phyloP scores from a whole-genome alignment of 1,140 invertebrate genomes.

The Triops cancriformis region DNA sequence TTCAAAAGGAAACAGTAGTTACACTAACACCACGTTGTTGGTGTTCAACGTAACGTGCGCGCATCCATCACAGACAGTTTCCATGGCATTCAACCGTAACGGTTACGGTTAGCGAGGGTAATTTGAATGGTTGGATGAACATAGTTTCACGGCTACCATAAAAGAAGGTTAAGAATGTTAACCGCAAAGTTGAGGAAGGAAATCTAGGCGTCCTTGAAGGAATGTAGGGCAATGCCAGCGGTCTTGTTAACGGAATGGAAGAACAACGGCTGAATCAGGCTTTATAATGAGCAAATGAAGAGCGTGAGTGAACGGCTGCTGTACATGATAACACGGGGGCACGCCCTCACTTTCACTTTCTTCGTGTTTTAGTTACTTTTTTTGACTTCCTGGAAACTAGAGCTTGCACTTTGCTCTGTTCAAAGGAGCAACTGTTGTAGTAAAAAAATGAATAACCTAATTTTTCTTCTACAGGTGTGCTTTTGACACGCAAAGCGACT shows the following conservation, averaged over 20 bases:
- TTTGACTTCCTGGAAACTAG: background rate
- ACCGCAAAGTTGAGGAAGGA: background rate
- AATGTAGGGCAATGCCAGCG: conserved; percentile 7
- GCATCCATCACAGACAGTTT: background rate
- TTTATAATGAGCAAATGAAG: background rate
- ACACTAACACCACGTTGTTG: background rate
- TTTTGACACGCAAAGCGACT: too few relatives aligned
- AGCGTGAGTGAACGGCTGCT: background rate
- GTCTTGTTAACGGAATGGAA: background rate
- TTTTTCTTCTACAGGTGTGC: too few relatives aligned
- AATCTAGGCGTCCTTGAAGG: background rate
- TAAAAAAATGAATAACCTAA: too few relatives aligned
- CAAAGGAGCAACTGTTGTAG: background rate
- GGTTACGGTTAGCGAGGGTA: background rate
- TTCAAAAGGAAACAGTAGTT: background rate
- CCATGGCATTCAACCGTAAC: background rate
- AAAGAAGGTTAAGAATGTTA: background rate
- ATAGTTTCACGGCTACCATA: background rate
- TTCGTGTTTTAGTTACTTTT: background rate
- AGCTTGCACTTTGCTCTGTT: background rate
- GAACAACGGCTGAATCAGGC: background rate
- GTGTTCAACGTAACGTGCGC: background rate
- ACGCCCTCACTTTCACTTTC: conserved; percentile 10
- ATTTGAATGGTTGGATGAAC: background rate
- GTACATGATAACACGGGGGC: background rate